Percentiles rank a stretch among this genome's conserved stretches.
phyloP scores from a whole-genome alignment of 2,113 vertebrate genomes.

The Physeter macrocephalus region DNA sequence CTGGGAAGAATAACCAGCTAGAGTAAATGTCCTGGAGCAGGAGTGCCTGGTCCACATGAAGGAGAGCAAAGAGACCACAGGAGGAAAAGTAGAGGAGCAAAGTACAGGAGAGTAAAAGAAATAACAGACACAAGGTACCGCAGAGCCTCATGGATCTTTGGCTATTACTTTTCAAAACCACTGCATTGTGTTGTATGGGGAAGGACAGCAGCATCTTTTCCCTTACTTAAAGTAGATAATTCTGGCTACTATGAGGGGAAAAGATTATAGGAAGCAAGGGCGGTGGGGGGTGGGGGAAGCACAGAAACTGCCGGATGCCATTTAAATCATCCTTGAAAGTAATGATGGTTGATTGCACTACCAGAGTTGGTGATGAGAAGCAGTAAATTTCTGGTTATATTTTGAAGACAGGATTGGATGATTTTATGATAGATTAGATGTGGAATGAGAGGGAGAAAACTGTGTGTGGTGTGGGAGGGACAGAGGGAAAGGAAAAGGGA shows the following conservation, averaged over 20 bases:
- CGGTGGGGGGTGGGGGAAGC: too few species aligned
- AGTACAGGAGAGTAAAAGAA: neutral
- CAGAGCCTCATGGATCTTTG: rapidly evolving
- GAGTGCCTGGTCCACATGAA: rapidly evolving
- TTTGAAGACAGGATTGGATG: neutral
- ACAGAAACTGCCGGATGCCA: neutral
- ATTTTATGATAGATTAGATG: neutral
- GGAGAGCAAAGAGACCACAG: rapidly evolving
- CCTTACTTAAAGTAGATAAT: neutral
- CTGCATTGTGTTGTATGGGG: rapidly evolving
- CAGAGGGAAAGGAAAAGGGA: neutral
- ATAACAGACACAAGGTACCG: rapidly evolving
- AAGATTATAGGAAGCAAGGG: neutral
- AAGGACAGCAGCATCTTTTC: rapidly evolving
- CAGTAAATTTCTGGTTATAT: neutral
- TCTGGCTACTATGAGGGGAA: neutral
- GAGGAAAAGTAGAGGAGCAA: neutral
- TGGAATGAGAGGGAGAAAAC: neutral
- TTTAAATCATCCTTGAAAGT: neutral
- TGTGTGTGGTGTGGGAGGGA: neutral
- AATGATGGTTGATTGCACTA: neutral
- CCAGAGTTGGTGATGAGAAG: neutral
- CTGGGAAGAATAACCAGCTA: neutral
- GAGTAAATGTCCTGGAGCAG: neutral
- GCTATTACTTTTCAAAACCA: neutral